Percentiles rank a stretch among this genome's conserved stretches.
These are phyloP conservation scores for Pristionchus pacificus DNA, from an alignment of 1,140 invertebrate genomes.

Conservation along the genomic window DNA sequence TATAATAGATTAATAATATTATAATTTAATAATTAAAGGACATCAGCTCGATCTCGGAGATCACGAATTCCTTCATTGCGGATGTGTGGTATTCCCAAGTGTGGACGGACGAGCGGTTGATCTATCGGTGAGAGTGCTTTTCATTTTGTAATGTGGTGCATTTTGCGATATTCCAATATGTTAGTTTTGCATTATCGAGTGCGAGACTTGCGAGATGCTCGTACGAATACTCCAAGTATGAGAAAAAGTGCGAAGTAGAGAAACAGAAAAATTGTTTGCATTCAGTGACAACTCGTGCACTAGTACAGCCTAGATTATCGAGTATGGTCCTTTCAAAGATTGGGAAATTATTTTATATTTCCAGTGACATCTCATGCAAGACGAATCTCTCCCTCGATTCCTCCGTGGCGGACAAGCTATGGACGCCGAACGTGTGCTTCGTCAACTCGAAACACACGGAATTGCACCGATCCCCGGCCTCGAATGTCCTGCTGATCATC, in stretches of 20 bases:
- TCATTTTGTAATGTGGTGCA: not conserved
- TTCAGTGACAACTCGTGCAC: too few relatives aligned
- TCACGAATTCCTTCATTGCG: constrained; percentile 53
- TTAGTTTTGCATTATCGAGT: not conserved
- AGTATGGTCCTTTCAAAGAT: too few relatives aligned
- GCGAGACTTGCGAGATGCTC: not conserved
- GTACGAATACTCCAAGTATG: not conserved
- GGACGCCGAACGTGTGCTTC: constrained; percentile 54
- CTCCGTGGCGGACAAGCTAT: constrained; percentile 50
- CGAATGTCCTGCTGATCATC: constrained; percentile 53
- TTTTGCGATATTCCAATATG: not conserved
- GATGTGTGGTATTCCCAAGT: constrained; percentile 57
- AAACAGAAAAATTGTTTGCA: not conserved
- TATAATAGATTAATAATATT: too few relatives aligned
- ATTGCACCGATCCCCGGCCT: constrained; percentile 45
- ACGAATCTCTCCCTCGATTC: constrained; percentile 51
- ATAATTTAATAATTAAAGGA: constrained; percentile 34
- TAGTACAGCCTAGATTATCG: too few relatives aligned
- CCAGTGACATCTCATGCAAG: constrained; percentile 50
- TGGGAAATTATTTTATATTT: constrained; percentile 1
- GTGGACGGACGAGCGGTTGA: constrained; percentile 50
- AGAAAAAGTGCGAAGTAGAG: not conserved
- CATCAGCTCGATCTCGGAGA: constrained; percentile 56
- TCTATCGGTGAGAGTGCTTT: constrained; percentile 34
- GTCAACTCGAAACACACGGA: constrained; percentile 13